phyloP scores from a whole-genome alignment of 1,140 invertebrate genomes.

The Drosophila gunungcola region DNA sequence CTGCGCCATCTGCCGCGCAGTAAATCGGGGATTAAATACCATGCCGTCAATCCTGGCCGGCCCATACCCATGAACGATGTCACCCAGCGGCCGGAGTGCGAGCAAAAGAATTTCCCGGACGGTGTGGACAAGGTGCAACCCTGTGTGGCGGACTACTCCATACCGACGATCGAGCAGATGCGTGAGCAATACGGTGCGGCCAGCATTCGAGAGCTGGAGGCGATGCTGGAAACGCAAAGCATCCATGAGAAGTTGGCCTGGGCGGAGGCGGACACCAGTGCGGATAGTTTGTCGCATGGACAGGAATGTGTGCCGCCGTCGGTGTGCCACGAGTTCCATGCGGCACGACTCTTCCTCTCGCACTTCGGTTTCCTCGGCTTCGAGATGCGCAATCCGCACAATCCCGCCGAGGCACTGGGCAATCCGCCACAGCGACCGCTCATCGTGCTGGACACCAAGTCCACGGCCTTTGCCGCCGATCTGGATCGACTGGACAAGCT shows the following conservation, averaged over 20 bases:
- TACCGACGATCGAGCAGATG: conserved; percentile 89
- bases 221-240: conserved; percentile 85
- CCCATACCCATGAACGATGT: conserved; percentile 91
- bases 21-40: conserved; percentile 90
- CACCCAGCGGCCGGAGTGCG: conserved; percentile 87
- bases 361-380: conserved; percentile 96
- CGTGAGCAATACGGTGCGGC: conserved; percentile 85
- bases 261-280: conserved; percentile 82
- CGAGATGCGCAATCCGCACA: conserved; percentile 87
- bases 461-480: conserved; percentile 90
- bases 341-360: conserved; percentile 95
- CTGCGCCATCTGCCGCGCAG: conserved; percentile 92
- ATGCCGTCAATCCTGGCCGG: conserved; percentile 90
- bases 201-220: conserved; percentile 86
- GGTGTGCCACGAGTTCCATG: conserved; percentile 96
- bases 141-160: conserved; percentile 90
- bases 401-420: conserved; percentile 60
- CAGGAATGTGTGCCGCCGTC: conserved; percentile 93
- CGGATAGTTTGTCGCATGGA: conserved; percentile 78
- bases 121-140: conserved; percentile 91
- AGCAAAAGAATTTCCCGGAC: conserved; percentile 93
- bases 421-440: conserved; percentile 87
- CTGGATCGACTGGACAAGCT: conserved; percentile 91
- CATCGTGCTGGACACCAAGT: conserved; percentile 91
- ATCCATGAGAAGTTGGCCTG: conserved; percentile 84